These are phyloP conservation scores for Frankliniella intonsa DNA, from an alignment of 2,888 invertebrate species.

Conservation along the genomic window DNA sequence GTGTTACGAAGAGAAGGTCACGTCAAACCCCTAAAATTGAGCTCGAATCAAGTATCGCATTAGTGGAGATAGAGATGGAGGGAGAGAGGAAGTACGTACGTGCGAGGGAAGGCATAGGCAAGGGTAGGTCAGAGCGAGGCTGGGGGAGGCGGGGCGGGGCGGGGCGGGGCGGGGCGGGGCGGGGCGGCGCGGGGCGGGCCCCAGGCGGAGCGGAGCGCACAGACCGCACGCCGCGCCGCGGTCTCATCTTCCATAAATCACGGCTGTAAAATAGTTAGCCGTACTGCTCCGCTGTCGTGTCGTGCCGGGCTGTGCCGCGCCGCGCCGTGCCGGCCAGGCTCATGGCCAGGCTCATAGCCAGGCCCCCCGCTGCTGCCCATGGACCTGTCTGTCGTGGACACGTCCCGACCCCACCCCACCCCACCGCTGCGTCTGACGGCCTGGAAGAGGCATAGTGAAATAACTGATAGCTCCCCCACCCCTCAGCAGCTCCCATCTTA, in stretches of 20 bases:
- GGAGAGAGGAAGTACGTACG: neutral
- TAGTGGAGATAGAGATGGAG: neutral
- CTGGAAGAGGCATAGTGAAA: conserved; percentile 6
- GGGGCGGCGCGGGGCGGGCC: no score
- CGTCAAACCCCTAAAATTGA: no score
- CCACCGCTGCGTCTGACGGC: neutral
- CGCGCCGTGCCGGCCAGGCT: neutral
- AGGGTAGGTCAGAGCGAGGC: neutral
- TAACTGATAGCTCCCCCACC: neutral
- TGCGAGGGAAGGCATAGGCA: neutral
- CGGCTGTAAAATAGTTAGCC: conserved; percentile 22
- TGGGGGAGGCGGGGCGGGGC: neutral
- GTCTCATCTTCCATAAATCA: conserved; percentile 20
- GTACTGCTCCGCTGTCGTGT: neutral
- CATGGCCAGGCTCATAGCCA: neutral
- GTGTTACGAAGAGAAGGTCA: no score
- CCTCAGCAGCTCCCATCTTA: neutral
- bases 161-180: neutral
- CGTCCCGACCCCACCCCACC: neutral
- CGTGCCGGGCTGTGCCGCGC: neutral
- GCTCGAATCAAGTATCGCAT: no score
- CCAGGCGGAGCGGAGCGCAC: neutral
- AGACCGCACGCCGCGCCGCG: neutral
- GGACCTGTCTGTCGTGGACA: neutral
- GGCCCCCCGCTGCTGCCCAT: neutral